Evolutionary conservation across 2,888 invertebrate species (phyloP).

Genomic region (Lingula anatina): DNA sequence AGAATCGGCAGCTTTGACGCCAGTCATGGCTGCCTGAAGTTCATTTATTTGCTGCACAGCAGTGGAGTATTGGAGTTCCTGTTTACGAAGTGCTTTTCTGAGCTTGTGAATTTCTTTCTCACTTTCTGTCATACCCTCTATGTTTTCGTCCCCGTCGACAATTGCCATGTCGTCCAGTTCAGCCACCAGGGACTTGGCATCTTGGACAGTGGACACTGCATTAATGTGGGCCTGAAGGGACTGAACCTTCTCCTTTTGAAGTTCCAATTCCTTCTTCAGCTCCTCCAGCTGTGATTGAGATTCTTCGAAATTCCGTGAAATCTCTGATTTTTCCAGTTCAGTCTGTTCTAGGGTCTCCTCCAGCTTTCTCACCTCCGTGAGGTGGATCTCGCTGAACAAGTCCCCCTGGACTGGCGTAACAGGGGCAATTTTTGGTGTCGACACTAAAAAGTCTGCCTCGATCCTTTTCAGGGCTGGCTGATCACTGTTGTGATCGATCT

Average conservation of each 20-base stretch:
- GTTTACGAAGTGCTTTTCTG: slow-evolving; percentile 64
- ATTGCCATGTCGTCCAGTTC: slow-evolving; percentile 14
- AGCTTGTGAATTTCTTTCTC: slow-evolving; percentile 20
- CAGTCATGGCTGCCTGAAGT: slow-evolving; percentile 61
- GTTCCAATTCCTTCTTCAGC: slow-evolving; percentile 36
- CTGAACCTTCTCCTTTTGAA: slow-evolving; percentile 38
- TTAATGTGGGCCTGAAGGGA: slow-evolving; percentile 37
- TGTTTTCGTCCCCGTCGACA: slow-evolving; percentile 18
- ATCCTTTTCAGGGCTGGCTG: slow-evolving; percentile 42
- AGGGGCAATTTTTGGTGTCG: slow-evolving; percentile 14
- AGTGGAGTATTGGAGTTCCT: slow-evolving; percentile 63
- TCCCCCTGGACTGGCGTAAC: slow-evolving; percentile 37
- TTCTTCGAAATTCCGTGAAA: slow-evolving; percentile 40
- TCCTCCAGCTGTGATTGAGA: slow-evolving; percentile 37
- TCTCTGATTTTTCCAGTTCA: slow-evolving; percentile 39
- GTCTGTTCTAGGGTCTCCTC: slow-evolving; percentile 80
- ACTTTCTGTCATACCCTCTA: slow-evolving; percentile 14
- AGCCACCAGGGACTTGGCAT: slow-evolving; percentile 13
- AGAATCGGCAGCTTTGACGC: slow-evolving; percentile 10
- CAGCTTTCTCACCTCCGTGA: slow-evolving; percentile 87
- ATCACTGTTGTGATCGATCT: no score
- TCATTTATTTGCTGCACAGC: slow-evolving; percentile 71
- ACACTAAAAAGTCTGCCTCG: slow-evolving; percentile 46
- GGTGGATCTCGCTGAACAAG: slow-evolving; percentile 79
- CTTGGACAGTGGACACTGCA: slow-evolving; percentile 22